Percentiles rank a stretch among this genome's conserved stretches.
phyloP scores from a whole-genome alignment of 2,113 vertebrate genomes.

The Callipepla californica region DNA sequence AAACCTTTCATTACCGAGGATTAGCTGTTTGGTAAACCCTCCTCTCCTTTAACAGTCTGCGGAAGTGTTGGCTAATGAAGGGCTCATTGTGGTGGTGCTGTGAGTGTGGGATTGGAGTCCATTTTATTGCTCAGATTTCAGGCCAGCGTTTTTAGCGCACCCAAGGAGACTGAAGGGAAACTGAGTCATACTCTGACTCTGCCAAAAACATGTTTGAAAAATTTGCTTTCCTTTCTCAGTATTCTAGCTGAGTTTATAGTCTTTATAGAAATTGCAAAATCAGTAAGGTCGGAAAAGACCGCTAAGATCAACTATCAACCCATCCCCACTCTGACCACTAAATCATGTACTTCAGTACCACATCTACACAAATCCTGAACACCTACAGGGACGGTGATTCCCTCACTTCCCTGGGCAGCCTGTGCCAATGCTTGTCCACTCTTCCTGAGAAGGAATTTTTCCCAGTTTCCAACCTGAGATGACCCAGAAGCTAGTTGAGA shows the following conservation, averaged over 20 bases:
- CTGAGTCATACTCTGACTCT: slow-evolving; percentile 8
- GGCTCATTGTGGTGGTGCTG: slow-evolving; percentile 53
- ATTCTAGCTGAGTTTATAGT: not conserved
- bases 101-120: slow-evolving; percentile 29
- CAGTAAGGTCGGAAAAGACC: too few relatives aligned
- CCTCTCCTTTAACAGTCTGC: slow-evolving; percentile 35
- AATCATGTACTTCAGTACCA: too few relatives aligned
- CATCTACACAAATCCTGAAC: too few relatives aligned
- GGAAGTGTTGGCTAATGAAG: slow-evolving; percentile 60
- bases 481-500: not conserved
- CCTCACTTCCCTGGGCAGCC: too few relatives aligned
- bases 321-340: too few relatives aligned
- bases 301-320: too few relatives aligned
- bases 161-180: not conserved
- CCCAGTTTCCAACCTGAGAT: too few relatives aligned
- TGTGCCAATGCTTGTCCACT: too few relatives aligned
- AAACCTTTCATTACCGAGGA: slow-evolving; percentile 66
- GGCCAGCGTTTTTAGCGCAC: slow-evolving; percentile 14
- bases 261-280: not conserved
- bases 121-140: slow-evolving; percentile 4
- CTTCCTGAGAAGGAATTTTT: too few relatives aligned
- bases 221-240: not conserved
- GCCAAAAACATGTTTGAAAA: not conserved
- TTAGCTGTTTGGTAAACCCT: slow-evolving; percentile 73
- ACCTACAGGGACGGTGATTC: too few relatives aligned